Evolutionary conservation across 1,140 invertebrate genomes (phyloP), one percentile per base, ranked within the genome.

Genomic region (Rhagoletis pomonella): DNA sequence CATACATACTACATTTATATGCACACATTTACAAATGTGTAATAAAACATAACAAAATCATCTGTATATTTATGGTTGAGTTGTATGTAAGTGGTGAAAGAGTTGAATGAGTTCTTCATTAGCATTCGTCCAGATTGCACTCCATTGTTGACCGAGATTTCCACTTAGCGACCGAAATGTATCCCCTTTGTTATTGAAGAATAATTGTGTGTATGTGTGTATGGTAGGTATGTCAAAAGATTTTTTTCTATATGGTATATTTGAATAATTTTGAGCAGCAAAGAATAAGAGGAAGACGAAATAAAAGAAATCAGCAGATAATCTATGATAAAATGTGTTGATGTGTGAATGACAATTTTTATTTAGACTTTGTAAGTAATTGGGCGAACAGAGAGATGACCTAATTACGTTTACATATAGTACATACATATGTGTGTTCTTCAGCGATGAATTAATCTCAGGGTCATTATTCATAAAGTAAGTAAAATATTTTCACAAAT

Each of bases 61-160:
- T 58, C 17, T 50, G 47, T 58, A n/a, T 50, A 58, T 81, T 81
- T 81, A 81, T 58, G 44, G 17, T 7, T 9, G n/a, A 62, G 47
- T 6, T 50, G 44, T 50, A 50, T 50, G 44, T 50, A 50, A 19
- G 73, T 81, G 73, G 17, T 55, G 73, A 81, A 81, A 81, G 50
- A 81, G 47, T 81, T 81, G 50, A 55, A 50, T 47, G 47, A 42
- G 14, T 19, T 81, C 73, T 55, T 81, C 73, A 81, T 73, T 73
- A 47, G 12, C 67, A 47, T 3, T 17, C 73, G 73, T 50, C 47
- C 67, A 73, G 67, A 73, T 44, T 44, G 39, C 17, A 7, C 47
- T 29, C 17, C 47, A 50, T 29, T 19, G 42, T 14, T 44, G 14
- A 17, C 10, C 55, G 44, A 19, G 73, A 81, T 50, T 81, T 81